These are phyloP conservation scores for Elmis aenea DNA, from an alignment of 2,888 invertebrate genomes.

Conservation along the genomic window DNA sequence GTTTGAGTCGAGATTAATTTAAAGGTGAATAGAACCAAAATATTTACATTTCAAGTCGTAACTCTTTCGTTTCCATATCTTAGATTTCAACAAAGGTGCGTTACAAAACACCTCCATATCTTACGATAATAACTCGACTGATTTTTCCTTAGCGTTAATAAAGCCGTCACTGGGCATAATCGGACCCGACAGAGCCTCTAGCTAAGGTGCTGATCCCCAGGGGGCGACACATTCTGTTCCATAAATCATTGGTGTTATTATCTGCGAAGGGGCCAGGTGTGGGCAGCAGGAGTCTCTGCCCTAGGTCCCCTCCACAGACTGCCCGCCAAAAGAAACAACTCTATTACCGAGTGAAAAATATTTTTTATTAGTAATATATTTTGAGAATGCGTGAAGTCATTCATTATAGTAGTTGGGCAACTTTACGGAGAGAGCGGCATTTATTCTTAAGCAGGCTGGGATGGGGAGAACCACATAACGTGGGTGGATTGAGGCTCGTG, in stretches of 20 bases:
- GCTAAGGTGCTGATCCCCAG: conserved; percentile 34
- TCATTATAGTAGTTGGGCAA: conserved; percentile 15
- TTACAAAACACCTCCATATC: conserved; percentile 23
- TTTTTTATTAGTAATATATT: conserved; percentile 22
- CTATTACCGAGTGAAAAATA: conserved; percentile 25
- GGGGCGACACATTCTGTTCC: conserved; percentile 39
- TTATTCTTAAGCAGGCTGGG: too few species aligned
- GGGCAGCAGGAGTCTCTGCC: conserved; percentile 27
- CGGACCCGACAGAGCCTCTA: conserved; percentile 33
- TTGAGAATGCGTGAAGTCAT: conserved; percentile 18
- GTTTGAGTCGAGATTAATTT: too few species aligned
- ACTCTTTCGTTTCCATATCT: too few species aligned
- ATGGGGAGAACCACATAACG: too few species aligned
- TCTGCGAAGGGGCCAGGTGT: conserved; percentile 38
- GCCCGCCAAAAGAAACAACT: conserved; percentile 23
- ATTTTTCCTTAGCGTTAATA: conserved; percentile 31
- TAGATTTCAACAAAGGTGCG: conserved; percentile 4
- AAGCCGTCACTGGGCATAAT: conserved; percentile 36
- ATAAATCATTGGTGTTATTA: conserved; percentile 43
- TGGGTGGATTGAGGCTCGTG: too few species aligned
- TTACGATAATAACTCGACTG: conserved; percentile 29
- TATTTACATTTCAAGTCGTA: too few species aligned
- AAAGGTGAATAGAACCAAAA: too few species aligned
- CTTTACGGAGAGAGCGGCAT: conserved; percentile 4
- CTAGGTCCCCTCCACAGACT: conserved; percentile 11